phyloP scores from a whole-genome alignment of 2,113 vertebrate genomes.

The Ancistrus triradiatus region DNA sequence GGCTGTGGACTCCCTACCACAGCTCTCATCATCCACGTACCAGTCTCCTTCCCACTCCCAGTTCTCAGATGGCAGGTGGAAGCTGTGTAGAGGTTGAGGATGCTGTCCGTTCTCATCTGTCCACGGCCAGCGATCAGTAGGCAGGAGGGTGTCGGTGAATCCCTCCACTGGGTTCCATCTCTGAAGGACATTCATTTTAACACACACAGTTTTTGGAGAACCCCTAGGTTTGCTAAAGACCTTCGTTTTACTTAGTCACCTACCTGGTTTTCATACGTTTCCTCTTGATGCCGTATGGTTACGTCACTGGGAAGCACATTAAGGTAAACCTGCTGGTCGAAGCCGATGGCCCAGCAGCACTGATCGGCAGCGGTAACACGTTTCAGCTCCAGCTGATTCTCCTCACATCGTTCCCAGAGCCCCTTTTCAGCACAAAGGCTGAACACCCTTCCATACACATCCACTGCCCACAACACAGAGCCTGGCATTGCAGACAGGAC shows the following conservation, averaged over 20 bases:
- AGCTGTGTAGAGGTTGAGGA: constrained; percentile 82
- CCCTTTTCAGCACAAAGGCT: constrained; percentile 79
- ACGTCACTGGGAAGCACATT: constrained; percentile 80
- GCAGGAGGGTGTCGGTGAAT: constrained; percentile 89
- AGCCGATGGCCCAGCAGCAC: constrained; percentile 93
- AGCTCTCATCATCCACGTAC: constrained; percentile 96
- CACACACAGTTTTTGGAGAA: not conserved
- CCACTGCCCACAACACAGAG: constrained; percentile 87
- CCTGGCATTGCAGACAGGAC: constrained; percentile 67
- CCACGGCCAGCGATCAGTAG: constrained; percentile 97
- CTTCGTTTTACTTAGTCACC: not conserved
- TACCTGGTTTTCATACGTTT: constrained; percentile 97
- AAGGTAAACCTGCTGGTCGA: constrained; percentile 87
- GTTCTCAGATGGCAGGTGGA: constrained; percentile 82
- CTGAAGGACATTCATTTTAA: constrained; percentile 58
- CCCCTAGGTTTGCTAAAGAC: not conserved
- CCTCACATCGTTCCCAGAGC: constrained; percentile 81
- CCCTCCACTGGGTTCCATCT: constrained; percentile 96
- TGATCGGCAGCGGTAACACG: constrained; percentile 75
- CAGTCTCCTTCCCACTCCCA: constrained; percentile 99
- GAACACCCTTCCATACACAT: constrained; percentile 88
- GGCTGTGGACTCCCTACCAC: constrained; percentile 89
- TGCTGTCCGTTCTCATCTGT: constrained; percentile 87
- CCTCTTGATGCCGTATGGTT: constrained; percentile 83
- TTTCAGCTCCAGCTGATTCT: constrained; percentile 86